A percentile compares a stretch with the other conserved stretches of the same genome.
These are phyloP conservation scores for Hedya salicella DNA, from an alignment of 2,888 invertebrate genomes.

Conservation along the genomic window DNA sequence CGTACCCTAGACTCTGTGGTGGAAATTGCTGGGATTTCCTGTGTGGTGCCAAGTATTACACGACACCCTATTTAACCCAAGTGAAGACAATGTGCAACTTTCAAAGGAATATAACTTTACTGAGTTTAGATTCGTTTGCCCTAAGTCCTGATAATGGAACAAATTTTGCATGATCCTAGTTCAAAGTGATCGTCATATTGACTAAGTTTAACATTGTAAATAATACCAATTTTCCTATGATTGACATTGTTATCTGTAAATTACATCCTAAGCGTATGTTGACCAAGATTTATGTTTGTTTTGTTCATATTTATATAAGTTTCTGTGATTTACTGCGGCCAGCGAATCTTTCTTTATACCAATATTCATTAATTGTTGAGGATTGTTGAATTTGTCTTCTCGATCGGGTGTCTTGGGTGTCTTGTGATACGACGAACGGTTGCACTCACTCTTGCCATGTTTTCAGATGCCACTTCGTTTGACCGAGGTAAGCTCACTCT, in stretches of 20 bases:
- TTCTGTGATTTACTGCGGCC: background rate
- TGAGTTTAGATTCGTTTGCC: slow-evolving; percentile 2
- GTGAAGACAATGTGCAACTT: slow-evolving; percentile 14
- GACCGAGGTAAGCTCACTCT: slow-evolving; percentile 77
- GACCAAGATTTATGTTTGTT: background rate
- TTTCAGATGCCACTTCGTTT: slow-evolving; percentile 77
- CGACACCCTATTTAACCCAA: slow-evolving; percentile 19
- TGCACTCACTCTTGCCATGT: slow-evolving; percentile 71
- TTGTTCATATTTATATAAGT: background rate
- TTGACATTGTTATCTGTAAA: background rate
- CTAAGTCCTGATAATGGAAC: background rate
- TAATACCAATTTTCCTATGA: background rate
- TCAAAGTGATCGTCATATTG: background rate
- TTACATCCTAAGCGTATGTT: too few relatives aligned
- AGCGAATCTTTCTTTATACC: background rate
- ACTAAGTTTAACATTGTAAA: background rate
- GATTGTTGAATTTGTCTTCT: slow-evolving; percentile 1
- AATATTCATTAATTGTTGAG: background rate
- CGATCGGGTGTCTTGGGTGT: slow-evolving; percentile 22
- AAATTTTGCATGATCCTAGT: background rate
- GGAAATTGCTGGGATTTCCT: slow-evolving; percentile 74
- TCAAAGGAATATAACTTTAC: background rate
- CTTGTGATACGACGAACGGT: slow-evolving; percentile 46
- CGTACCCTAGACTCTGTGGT: slow-evolving; percentile 58
- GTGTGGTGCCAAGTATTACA: slow-evolving; percentile 53